Evolutionary conservation across 1,140 invertebrate genomes (phyloP).

Genomic region (Aplysia californica): DNA sequence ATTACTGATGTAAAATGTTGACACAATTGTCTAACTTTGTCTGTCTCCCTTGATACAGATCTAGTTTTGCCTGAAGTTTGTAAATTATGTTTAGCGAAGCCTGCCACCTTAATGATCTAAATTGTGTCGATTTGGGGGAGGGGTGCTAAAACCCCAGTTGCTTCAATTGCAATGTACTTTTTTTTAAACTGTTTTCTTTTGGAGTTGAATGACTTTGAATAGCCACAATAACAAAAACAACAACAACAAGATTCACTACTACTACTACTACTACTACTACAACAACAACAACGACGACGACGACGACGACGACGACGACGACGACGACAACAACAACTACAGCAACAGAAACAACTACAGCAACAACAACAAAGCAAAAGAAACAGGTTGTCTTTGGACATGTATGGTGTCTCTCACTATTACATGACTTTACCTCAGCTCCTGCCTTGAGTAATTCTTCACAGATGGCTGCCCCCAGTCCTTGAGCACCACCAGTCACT

Average conservation of each 20-base stretch:
- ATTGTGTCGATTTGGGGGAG: too few species aligned
- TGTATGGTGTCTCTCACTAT: not conserved
- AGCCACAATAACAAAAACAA: not conserved
- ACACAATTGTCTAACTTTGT: too few species aligned
- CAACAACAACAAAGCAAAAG: not conserved
- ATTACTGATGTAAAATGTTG: too few species aligned
- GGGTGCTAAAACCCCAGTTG: too few species aligned
- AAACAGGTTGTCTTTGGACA: not conserved
- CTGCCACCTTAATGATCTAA: too few species aligned
- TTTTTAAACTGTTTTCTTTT: not conserved
- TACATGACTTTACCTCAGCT: not conserved
- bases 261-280: not conserved
- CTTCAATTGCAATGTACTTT: too few species aligned
- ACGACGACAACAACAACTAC: not conserved
- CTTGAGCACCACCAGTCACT: not conserved
- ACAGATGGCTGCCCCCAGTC: not conserved
- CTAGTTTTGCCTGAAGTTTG: too few species aligned
- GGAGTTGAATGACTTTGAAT: not conserved
- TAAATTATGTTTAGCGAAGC: too few species aligned
- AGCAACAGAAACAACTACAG: not conserved
- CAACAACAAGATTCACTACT: not conserved
- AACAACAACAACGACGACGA: not conserved
- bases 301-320: not conserved
- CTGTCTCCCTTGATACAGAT: too few species aligned
- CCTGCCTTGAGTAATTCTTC: conserved; percentile 38